Percentiles rank a stretch among this genome's conserved stretches.
Conservation (phyloP, 2,888 invertebrate genomes). For the Drosophila nigritarsus region DNA sequence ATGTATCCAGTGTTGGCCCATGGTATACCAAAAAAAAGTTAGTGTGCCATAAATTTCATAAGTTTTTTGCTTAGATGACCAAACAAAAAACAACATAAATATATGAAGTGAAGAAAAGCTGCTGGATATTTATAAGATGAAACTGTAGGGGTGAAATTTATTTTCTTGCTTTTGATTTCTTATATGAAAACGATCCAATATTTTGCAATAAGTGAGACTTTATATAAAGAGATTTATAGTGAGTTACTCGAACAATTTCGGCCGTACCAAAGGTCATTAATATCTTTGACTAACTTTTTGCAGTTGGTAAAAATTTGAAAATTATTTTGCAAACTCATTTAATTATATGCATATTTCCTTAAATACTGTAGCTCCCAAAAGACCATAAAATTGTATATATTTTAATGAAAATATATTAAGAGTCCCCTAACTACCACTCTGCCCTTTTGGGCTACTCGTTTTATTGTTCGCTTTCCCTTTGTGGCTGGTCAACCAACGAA, state of each 20-base stretch:
- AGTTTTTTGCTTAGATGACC: slow-evolving; percentile 19
- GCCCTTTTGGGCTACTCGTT: slow-evolving; percentile 44
- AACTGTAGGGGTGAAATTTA: neutral
- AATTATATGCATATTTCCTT: slow-evolving; percentile 50
- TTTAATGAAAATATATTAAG: slow-evolving; percentile 77
- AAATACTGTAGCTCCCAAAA: slow-evolving; percentile 26
- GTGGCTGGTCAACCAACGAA: slow-evolving; percentile 42
- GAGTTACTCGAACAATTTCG: neutral
- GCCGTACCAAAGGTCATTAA: neutral
- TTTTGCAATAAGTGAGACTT: neutral
- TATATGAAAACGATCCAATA: neutral
- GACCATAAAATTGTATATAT: slow-evolving; percentile 61
- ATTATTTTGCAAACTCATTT: slow-evolving; percentile 50
- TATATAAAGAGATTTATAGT: neutral
- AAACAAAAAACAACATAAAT: slow-evolving; percentile 10
- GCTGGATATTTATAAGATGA: neutral
- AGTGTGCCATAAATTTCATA: slow-evolving; percentile 30
- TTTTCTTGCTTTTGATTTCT: neutral
- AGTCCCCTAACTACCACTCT: neutral
- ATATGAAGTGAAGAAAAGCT: neutral
- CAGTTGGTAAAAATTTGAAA: slow-evolving; percentile 28
- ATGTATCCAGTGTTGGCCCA: slow-evolving; percentile 42
- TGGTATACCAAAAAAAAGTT: slow-evolving; percentile 29
- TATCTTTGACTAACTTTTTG: slow-evolving; percentile 9
- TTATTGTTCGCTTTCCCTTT: slow-evolving; percentile 65